These are phyloP conservation scores for Zoanthus sansibaricus DNA, from an alignment of 92 coral and sea anemone species.

Conservation along the genomic window DNA sequence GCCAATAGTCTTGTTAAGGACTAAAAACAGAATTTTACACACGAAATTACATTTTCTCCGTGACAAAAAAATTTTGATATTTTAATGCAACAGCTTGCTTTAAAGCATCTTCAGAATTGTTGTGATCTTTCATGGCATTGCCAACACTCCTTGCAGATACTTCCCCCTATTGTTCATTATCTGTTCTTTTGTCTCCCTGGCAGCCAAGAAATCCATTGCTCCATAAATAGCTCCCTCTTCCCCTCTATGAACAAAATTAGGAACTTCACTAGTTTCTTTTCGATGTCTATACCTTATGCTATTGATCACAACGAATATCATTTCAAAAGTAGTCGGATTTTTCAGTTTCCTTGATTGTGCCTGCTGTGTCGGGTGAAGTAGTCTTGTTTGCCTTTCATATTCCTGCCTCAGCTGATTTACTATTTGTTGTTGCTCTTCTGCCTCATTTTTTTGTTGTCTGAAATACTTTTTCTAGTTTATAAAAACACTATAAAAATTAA, in stretches of 20 bases:
- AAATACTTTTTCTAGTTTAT: neutral
- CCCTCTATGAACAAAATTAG: slow-evolving; percentile 65
- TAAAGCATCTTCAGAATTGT: slow-evolving; percentile 66
- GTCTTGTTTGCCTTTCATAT: neutral
- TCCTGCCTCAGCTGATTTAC: neutral
- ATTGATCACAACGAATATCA: neutral
- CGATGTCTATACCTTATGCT: slow-evolving; percentile 22
- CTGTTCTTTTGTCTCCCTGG: slow-evolving; percentile 51
- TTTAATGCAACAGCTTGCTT: slow-evolving; percentile 47
- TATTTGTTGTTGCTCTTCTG: neutral
- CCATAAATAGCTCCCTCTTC: slow-evolving; percentile 68
- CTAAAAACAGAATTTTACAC: slow-evolving; percentile 62
- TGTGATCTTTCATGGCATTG: slow-evolving; percentile 58
- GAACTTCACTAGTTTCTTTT: slow-evolving; percentile 30
- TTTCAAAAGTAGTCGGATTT: neutral
- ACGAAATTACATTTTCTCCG: slow-evolving; percentile 47
- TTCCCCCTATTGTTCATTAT: slow-evolving; percentile 48
- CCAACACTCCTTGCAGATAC: slow-evolving; percentile 77
- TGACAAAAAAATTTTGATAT: slow-evolving; percentile 60
- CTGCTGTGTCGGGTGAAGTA: neutral
- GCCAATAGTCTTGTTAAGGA: slow-evolving; percentile 55
- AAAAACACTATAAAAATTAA: neutral
- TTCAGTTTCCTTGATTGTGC: neutral
- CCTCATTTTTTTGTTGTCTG: neutral
- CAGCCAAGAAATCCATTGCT: slow-evolving; percentile 71